Evolutionary conservation across 2,797 vertebrate genomes (phyloP).

Genomic region (Acanthis flammea): DNA sequence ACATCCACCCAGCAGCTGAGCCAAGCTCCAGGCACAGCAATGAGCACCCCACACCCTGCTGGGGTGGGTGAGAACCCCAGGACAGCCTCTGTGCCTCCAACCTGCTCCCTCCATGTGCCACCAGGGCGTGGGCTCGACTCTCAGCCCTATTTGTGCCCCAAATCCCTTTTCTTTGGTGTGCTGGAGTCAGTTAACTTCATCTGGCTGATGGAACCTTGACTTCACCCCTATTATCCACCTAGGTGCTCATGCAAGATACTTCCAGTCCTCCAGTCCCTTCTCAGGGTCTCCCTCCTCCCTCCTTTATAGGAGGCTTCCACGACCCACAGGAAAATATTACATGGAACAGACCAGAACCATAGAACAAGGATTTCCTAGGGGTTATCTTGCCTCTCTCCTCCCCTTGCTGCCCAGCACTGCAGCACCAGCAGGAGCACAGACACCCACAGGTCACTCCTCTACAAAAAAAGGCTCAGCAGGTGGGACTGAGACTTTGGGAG

Average conservation of each 20-base stretch:
- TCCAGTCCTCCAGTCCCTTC: neutral
- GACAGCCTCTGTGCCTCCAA: neutral
- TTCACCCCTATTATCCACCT: neutral
- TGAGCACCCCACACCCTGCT: neutral
- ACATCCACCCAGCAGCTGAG: fast-evolving
- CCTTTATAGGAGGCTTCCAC: neutral
- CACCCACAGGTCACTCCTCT: neutral
- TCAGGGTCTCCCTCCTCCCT: neutral
- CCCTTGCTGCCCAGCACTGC: neutral
- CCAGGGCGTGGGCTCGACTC: too few relatives aligned
- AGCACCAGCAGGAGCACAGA: neutral
- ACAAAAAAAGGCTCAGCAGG: neutral
- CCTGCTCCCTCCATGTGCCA: neutral
- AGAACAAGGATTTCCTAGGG: neutral
- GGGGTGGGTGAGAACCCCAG: fast-evolving
- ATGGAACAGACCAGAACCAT: fast-evolving
- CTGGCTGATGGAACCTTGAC: neutral
- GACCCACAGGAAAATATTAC: neutral
- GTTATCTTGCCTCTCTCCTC: neutral
- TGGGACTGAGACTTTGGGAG: neutral
- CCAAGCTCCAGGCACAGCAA: neutral
- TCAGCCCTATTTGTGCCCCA: neutral
- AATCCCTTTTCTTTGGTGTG: neutral
- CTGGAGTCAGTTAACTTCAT: neutral
- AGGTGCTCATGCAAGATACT: neutral